These are phyloP conservation scores for Neoniphon sammara DNA, from an alignment of 2,797 vertebrate species.

Conservation along the genomic window DNA sequence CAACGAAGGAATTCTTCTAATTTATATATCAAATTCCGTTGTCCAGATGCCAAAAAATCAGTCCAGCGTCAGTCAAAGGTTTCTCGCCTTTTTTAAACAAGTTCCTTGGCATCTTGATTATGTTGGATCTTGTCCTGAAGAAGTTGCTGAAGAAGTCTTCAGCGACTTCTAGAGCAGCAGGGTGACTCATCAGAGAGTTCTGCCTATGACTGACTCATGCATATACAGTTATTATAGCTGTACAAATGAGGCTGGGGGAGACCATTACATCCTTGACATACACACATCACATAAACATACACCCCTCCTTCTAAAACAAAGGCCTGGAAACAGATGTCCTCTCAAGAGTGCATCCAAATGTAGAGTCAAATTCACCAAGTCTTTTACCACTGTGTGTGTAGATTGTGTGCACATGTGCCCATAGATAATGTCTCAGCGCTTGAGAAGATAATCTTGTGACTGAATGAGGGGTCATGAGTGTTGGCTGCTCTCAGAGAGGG, in stretches of 20 bases:
- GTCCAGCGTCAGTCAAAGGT: too few species aligned
- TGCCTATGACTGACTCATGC: not conserved
- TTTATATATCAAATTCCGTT: too few species aligned
- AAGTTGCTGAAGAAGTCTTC: too few species aligned
- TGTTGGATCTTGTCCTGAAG: too few species aligned
- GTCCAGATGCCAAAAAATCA: too few species aligned
- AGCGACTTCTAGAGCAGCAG: too few species aligned
- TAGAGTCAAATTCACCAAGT: constrained; percentile 18
- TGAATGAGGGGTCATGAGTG: constrained; percentile 49
- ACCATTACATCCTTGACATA: not conserved
- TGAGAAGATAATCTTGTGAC: constrained; percentile 59
- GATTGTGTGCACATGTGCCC: constrained; percentile 30
- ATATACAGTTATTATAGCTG: not conserved
- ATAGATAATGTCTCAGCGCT: constrained; percentile 52
- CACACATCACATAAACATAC: too few species aligned
- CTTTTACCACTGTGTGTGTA: constrained; percentile 15
- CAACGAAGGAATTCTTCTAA: too few species aligned
- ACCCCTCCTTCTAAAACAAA: constrained; percentile 17
- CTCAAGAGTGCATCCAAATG: constrained; percentile 3
- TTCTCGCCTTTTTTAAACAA: too few species aligned
- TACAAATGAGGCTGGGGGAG: too few species aligned
- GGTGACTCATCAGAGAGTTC: too few species aligned
- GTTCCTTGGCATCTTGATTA: too few species aligned
- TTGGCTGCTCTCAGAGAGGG: constrained; percentile 31
- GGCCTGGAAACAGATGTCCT: constrained; percentile 4